Conservation (phyloP, 2,113 vertebrate species). For the Mixornis gularis region DNA sequence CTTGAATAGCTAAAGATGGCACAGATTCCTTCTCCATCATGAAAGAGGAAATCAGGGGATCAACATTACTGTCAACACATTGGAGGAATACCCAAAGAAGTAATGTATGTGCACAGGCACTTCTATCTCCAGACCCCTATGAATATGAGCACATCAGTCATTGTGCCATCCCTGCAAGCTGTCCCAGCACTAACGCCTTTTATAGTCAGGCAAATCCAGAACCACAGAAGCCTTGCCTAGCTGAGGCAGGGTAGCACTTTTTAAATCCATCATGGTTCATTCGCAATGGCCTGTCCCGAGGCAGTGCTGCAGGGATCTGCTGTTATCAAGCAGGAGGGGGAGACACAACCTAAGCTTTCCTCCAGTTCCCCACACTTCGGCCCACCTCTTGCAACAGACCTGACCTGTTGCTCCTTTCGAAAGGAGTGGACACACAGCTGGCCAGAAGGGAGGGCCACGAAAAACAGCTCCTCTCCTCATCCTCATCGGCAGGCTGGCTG, state of each 20-base stretch:
- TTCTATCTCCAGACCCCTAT: background rate
- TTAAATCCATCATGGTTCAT: rapidly evolving
- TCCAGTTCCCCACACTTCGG: background rate
- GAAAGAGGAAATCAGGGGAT: background rate
- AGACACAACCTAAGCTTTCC: constrained; percentile 46
- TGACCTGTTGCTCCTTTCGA: background rate
- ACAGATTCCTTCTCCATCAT: background rate
- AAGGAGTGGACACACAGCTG: background rate
- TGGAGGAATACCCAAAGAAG: background rate
- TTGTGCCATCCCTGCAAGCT: background rate
- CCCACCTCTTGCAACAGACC: background rate
- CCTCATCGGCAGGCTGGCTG: background rate
- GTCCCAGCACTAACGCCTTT: background rate
- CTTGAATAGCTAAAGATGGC: background rate
- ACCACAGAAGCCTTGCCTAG: background rate
- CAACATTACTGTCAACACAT: background rate
- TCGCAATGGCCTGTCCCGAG: background rate
- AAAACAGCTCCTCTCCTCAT: background rate
- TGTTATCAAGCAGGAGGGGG: constrained; percentile 32
- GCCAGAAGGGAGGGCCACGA: background rate
- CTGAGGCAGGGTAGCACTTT: background rate
- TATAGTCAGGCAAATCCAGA: background rate
- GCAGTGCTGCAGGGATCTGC: background rate
- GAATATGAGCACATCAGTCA: background rate
- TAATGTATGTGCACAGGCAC: background rate